Percentiles rank a stretch among this genome's conserved stretches.
Conservation (phyloP, 2,113 vertebrate genomes). For the Rhabdomys dilectus region DNA sequence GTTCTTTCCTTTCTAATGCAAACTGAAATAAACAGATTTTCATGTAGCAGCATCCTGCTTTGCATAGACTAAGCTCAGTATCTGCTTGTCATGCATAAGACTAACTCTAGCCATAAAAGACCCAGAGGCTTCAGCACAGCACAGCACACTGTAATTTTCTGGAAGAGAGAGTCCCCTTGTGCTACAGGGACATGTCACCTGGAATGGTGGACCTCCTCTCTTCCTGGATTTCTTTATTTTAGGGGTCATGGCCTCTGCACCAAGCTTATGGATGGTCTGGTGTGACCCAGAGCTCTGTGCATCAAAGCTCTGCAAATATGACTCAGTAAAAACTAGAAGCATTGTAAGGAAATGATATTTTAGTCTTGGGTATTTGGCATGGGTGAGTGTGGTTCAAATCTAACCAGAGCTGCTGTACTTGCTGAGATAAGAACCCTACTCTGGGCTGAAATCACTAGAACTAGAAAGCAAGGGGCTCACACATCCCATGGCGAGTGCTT, state of each 20-base stretch:
- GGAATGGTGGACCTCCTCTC: accelerated
- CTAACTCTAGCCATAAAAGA: not conserved
- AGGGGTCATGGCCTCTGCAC: accelerated
- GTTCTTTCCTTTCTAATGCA: not conserved
- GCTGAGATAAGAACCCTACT: too few species aligned
- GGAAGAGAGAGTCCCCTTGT: too few species aligned
- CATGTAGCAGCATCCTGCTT: not conserved
- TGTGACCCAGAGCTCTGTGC: not conserved
- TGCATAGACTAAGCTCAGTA: accelerated
- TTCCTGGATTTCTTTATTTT: not conserved
- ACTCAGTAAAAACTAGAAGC: not conserved
- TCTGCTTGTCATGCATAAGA: not conserved
- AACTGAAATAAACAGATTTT: not conserved
- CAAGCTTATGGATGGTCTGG: not conserved
- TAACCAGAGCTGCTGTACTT: not conserved
- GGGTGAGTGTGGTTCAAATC: not conserved
- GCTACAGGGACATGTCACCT: not conserved
- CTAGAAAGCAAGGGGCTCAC: accelerated
- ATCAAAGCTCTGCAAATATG: accelerated
- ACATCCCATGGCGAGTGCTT: accelerated
- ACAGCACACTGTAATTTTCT: not conserved
- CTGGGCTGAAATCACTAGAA: not conserved
- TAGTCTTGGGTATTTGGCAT: not conserved
- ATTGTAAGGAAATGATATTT: not conserved
- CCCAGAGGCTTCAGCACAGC: too few species aligned